These are phyloP conservation scores for Heliconius erato DNA, from an alignment of 2,888 invertebrate genomes.

Conservation along the genomic window DNA sequence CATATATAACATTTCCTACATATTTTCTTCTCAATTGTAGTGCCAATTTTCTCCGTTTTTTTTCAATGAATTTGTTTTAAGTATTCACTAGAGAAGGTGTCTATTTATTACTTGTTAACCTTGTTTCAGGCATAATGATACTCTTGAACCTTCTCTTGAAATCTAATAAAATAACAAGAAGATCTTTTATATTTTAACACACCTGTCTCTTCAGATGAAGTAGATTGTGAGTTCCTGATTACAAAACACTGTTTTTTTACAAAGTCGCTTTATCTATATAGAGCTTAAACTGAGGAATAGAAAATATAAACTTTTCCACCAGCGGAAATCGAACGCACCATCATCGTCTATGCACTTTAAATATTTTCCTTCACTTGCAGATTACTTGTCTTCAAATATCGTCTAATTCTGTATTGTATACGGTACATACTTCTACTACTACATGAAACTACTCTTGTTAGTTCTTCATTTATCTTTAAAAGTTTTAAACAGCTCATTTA, in stretches of 20 bases:
- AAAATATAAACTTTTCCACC: not conserved
- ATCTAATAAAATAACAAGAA: not conserved
- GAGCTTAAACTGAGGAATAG: not conserved
- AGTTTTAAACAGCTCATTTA: too few species aligned
- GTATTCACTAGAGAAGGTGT: not conserved
- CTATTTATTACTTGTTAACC: too few species aligned
- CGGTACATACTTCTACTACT: too few species aligned
- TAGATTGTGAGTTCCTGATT: not conserved
- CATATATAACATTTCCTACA: slow-evolving; percentile 9
- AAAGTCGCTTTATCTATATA: not conserved
- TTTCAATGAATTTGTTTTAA: not conserved
- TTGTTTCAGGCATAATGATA: not conserved
- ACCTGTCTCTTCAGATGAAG: too few species aligned
- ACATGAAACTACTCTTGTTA: too few species aligned
- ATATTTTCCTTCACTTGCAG: too few species aligned
- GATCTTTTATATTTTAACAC: not conserved
- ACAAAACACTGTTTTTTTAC: not conserved
- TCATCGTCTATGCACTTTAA: not conserved
- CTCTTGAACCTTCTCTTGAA: not conserved
- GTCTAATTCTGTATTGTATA: too few species aligned
- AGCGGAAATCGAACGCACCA: not conserved
- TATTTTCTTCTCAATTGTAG: not conserved
- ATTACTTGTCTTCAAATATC: too few species aligned
- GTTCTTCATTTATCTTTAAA: too few species aligned
- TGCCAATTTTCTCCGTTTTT: not conserved